Conservation (phyloP, 2,888 invertebrate genomes). For the Aleiodes leptofemur region DNA sequence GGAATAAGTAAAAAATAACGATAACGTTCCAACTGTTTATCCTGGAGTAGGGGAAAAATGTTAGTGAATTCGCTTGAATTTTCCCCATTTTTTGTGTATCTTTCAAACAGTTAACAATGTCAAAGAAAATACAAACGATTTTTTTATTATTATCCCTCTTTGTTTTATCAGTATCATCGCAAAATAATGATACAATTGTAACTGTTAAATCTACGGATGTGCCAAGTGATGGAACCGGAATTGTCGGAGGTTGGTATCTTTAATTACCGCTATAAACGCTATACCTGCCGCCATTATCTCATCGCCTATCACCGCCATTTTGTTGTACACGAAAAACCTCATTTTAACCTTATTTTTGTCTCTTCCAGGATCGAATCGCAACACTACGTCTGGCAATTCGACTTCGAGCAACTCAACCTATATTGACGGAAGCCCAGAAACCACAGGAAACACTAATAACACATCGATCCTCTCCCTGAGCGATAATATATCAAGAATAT, state of each 20-base stretch:
- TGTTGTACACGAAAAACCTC: too few species aligned
- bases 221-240: conserved; percentile 15
- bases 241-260: background rate
- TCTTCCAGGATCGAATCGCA: too few species aligned
- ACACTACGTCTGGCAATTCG: background rate
- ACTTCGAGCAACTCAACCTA: too few species aligned
- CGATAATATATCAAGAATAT: background rate
- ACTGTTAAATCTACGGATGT: background rate
- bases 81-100: conserved; percentile 33
- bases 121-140: conserved; percentile 39
- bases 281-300: background rate
- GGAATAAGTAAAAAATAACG: background rate
- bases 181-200: conserved; percentile 8
- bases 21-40: background rate
- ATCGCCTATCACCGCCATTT: too few species aligned
- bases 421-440: background rate
- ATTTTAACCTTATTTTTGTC: too few species aligned
- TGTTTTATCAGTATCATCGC: conserved; percentile 29
- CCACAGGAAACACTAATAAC: background rate
- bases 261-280: background rate
- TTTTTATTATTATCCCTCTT: conserved; percentile 36
- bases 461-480: background rate
- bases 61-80: conserved; percentile 39
- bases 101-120: conserved; percentile 51
- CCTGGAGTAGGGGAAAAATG: conserved; percentile 48